Base-by-base conservation (phyloP, 2,113 vertebrate species). In the Chrysochloris asiatica region DNA sequence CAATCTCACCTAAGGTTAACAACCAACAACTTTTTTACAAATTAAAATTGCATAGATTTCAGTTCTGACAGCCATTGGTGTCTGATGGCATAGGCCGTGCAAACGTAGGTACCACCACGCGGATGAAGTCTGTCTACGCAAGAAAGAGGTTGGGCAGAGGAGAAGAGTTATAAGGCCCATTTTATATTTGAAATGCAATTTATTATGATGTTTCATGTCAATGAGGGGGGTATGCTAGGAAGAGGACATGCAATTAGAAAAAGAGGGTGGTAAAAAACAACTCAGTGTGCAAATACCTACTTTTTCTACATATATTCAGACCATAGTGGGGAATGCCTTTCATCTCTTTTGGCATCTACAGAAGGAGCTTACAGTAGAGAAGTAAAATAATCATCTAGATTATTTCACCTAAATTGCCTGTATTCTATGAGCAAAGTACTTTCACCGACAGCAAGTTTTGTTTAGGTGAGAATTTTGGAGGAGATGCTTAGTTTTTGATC, bases 311-410 rank as follows among this genome's bases (percentile, higher is more conserved):
- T 19, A 63, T 36, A 77, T 61, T 38, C 56, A 30, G 47, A 86
- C 19, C 54, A 56, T 45, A 11, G 89, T 65, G 93, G 4, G 54
- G 83, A 79, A 65, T 21, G 9, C 43, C 52, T 33, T 19, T 92
- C 36, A 78, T 88, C 59, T 84, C 81, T 85, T 50, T 95, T 47
- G 78, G 88, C 83, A 14, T 45, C 88, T 86, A 95, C 93, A 81
- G 88, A 89, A 88, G 71, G 83, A 48, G 19, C 28, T 59, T 67
- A 36, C 8, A 8, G 82, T 67, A 83, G 77, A 83, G 76, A 82
- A 11, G 83, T 73, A 95, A 97, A 97, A 83, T 90, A 95, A 96
- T 90, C 95, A 95, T 94, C 96, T 88, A 94, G 91, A 96, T 97
- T 96, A 54, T 92, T 88, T 97, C 12, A 94, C 88, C 93, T 93